Base-by-base conservation (phyloP, 2,113 vertebrate species). In the Strix aluco region DNA sequence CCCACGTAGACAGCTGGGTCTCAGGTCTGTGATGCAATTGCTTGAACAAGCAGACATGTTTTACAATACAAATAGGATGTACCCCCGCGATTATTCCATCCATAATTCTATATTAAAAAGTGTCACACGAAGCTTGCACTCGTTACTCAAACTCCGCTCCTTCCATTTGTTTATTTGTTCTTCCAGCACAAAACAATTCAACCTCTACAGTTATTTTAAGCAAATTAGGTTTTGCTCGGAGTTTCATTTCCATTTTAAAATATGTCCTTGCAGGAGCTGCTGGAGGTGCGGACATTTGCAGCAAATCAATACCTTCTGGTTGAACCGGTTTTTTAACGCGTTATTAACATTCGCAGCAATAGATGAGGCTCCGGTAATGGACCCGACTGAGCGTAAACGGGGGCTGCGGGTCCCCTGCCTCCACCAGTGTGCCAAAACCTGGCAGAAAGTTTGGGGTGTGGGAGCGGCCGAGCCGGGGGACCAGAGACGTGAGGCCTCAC, bases 231-330 rank as follows among this genome's bases (percentile, higher is more conserved):
- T 95, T 81, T 12, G 11, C 91, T 94, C 70, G 11, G 87, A 46
- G 88, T 81, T 96, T 80, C 91, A 89, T 97, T 98, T 97, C 96
- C 92, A 30, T 96, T 96, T 90, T 42, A 74, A 96, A 96, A 74
- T 10, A 3, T 9, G 82, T 73, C 96, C 96, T 95, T 86, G 88
- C 62, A 15, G 51, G n/a, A 65, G 8, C n/a, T 55, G 86, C 73
- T 73, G 63, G 69, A 73, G 95, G 87, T 36, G 58, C 7, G 4
- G 94, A 29, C 7, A 1, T 69, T 95, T 29, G 36, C 23, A n/a
- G 29, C 30, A 86, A 90, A 97, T 75, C 86, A 73, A 88, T 80
- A 57, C 59, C 38, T 58, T 21, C 83, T 9, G 44, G 16, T 2
- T 54, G 22, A 42, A 9, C 8, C 7, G 1, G 29, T 63, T 42